Evolutionary conservation across 2,888 invertebrate genomes (phyloP), one percentile per base, ranked within the genome.

Genomic region (Macrophya alboannulata): DNA sequence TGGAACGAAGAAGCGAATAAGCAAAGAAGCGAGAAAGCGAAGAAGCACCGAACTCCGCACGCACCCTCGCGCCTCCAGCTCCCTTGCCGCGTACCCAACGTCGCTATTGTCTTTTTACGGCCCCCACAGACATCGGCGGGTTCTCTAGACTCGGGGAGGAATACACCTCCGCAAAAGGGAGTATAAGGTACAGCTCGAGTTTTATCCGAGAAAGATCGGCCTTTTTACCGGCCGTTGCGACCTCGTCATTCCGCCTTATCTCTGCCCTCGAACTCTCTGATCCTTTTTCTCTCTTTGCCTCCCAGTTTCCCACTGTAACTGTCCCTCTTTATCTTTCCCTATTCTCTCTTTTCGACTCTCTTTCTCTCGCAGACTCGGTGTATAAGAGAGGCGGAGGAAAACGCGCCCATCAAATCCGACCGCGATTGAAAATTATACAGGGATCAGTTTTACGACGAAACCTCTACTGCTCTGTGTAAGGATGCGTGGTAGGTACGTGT

Each of bases 401-500:
- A 92, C 92, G 93, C 92, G 93, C 90, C 93, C 93, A 92, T 93
- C 93, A 93, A 93, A 93, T 93, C 92, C 93, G 89, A 88, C 90
- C 90, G 89, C 93, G 92, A 93, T 93, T 93, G 93, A 93, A 93
- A 93, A 93, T 93, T 93, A 93, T 93, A 93, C 93, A 93, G 92
- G 93, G 93, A 93, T 93, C 92, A 92, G 90, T 91, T 93, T 93
- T 93, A 93, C 92, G 93, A 93, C 90, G 88, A 45, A 48, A 37
- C 65, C 40, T 48, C 65, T 31, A 12, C 81, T 10, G 40, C 62
- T 51, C 62, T 21, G n/a, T 77, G 51, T 51, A 77, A 62, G 81
- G 51, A 68, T 51, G 48, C 48, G 31, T 48, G 83, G 45, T 83
- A 62, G 83, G 45, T 83, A 62, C 81, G 62, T 40, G 62, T 62